Percentiles rank a stretch among this genome's conserved stretches.
Evolutionary conservation across 2,888 invertebrate genomes (phyloP).

Genomic region (Cosmia pyralina): DNA sequence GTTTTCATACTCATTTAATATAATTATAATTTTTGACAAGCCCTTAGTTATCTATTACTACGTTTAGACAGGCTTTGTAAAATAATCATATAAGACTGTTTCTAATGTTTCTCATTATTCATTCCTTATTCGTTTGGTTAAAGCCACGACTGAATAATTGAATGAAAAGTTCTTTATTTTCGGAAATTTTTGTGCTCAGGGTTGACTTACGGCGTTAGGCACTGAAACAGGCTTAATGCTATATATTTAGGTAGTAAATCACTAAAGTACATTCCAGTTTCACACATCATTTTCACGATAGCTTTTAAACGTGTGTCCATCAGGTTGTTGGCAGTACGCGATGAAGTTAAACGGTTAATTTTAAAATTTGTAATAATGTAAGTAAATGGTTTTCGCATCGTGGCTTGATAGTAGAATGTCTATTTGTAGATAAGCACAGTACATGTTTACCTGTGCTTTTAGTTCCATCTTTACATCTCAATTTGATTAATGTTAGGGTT

Average conservation of each 20-base stretch:
- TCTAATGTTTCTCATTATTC: slow-evolving; percentile 56
- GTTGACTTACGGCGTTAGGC: slow-evolving; percentile 66
- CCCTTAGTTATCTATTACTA: slow-evolving; percentile 30
- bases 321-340: slow-evolving; percentile 55
- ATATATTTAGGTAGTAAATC: slow-evolving; percentile 50
- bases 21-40: slow-evolving; percentile 22
- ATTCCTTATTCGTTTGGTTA: slow-evolving; percentile 37
- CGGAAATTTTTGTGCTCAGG: slow-evolving; percentile 43
- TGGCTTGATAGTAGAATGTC: slow-evolving; percentile 64
- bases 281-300: slow-evolving; percentile 51
- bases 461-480: slow-evolving; percentile 58
- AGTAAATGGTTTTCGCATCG: slow-evolving; percentile 62
- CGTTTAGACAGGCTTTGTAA: slow-evolving; percentile 33
- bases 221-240: slow-evolving; percentile 84
- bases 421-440: slow-evolving; percentile 53
- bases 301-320: slow-evolving; percentile 42
- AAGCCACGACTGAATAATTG: slow-evolving; percentile 54
- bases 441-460: slow-evolving; percentile 46
- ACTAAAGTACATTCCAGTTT: slow-evolving; percentile 68
- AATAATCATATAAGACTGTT: slow-evolving; percentile 65
- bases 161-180: slow-evolving; percentile 47
- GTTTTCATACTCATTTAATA: slow-evolving; percentile 16
- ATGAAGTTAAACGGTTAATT: slow-evolving; percentile 55
- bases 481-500: slow-evolving; percentile 65
- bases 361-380: slow-evolving; percentile 51